These are phyloP conservation scores for Calameuta pallipes DNA, from an alignment of 2,888 invertebrate genomes.

Conservation along the genomic window DNA sequence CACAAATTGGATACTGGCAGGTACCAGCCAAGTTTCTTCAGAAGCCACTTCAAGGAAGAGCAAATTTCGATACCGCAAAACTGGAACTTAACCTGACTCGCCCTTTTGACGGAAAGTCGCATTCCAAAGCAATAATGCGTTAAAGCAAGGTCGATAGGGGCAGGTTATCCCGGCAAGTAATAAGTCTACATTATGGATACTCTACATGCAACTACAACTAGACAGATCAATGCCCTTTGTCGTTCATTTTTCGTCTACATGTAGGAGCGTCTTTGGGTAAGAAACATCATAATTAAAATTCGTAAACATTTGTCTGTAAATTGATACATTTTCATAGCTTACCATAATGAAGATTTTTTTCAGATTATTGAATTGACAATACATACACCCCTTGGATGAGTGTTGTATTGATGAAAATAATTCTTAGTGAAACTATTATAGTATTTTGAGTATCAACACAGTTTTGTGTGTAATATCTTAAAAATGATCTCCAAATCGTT, in stretches of 20 bases:
- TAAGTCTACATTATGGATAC: background rate
- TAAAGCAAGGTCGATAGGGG: background rate
- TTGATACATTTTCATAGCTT: background rate
- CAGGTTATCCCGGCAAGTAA: background rate
- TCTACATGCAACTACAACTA: background rate
- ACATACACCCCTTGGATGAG: background rate
- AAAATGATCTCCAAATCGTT: slow-evolving; percentile 51
- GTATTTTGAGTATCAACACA: background rate
- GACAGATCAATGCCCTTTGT: background rate
- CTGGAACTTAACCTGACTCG: slow-evolving; percentile 45
- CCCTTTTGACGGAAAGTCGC: slow-evolving; percentile 51
- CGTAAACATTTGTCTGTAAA: background rate
- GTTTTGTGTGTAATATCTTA: background rate
- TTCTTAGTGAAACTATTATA: background rate
- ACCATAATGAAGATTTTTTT: background rate
- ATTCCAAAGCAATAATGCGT: slow-evolving; percentile 41
- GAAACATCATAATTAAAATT: background rate
- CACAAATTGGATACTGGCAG: slow-evolving; percentile 47
- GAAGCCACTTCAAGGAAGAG: slow-evolving; percentile 49
- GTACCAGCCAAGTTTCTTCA: slow-evolving; percentile 49
- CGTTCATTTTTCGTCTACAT: background rate
- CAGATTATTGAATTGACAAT: background rate
- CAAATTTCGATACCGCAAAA: slow-evolving; percentile 53
- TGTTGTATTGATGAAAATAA: background rate
- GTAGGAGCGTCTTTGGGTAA: background rate